Percentiles rank a stretch among this genome's conserved stretches.
Conservation (phyloP, 2,888 invertebrate species). For the Drosophila imparisetae region DNA sequence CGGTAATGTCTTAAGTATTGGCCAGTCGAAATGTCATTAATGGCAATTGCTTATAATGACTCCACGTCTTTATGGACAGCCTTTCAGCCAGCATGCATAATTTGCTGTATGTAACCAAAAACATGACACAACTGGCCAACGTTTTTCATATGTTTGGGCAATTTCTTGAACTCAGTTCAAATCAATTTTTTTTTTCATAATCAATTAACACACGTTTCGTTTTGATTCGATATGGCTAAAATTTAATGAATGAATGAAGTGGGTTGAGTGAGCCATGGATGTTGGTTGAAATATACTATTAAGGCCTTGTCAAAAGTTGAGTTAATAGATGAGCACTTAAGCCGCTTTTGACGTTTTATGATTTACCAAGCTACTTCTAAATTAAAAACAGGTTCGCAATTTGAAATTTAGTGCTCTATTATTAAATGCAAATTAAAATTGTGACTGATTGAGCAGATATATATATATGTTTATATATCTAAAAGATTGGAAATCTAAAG, state of each 20-base stretch:
- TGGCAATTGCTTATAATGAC: constrained; percentile 79
- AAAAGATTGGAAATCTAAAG: neutral
- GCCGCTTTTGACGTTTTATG: neutral
- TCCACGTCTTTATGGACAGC: constrained; percentile 49
- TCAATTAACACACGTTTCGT: constrained; percentile 67
- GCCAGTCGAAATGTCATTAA: constrained; percentile 77
- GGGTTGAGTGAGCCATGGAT: neutral
- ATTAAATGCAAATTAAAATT: neutral
- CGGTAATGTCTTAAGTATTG: constrained; percentile 67
- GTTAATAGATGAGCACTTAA: constrained; percentile 17
- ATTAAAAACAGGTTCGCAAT: neutral
- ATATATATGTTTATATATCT: neutral
- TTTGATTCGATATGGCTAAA: constrained; percentile 52
- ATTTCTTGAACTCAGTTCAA: constrained; percentile 39
- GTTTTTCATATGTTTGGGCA: neutral
- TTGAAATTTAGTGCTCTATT: neutral
- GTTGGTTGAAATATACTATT: neutral
- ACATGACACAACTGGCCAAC: constrained; percentile 17
- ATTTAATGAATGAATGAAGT: constrained; percentile 15
- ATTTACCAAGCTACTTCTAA: neutral
- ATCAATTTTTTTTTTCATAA: constrained; percentile 37
- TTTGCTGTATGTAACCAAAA: constrained; percentile 51
- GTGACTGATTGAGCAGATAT: neutral
- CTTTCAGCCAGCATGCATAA: constrained; percentile 63
- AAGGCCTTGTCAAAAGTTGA: constrained; percentile 13